Evolutionary conservation across 2,797 vertebrate genomes (phyloP), one percentile per base, ranked within the genome.

Genomic region (Acipenser ruthenus): DNA sequence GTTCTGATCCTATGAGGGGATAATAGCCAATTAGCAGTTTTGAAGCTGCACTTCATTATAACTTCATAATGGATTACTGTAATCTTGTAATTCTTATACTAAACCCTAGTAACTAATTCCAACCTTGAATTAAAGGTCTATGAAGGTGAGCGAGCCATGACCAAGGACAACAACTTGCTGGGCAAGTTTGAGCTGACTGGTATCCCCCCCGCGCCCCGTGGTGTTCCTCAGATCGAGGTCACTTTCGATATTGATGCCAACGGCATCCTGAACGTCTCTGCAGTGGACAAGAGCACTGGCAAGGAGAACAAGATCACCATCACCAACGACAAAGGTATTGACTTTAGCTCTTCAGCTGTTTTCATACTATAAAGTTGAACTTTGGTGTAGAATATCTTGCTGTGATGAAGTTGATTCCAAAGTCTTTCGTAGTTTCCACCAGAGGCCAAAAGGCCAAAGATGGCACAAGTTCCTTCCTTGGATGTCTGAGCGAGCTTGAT

Each of bases 291-390:
- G 88, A 98, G 95, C 80, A 98, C 95, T 49, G 94, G 95, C 70
- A 96, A 98, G 72, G 95, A 97, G 74, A 97, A 96, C 83, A 98
- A 98, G 83, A 96, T 97, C 69, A 97, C 95, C 0, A 96, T 97
- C 74, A 98, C 94, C 0, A 96, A 97, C 0, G 95, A 98, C 73
- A 98, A 99, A 64, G 96, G 95, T 95, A 65, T 64, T 5, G 37
- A 37, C 37, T 37, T 37, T 5, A 1, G 37, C 37, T 37, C 37
- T 37, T 18, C 4, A 37, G 37, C 5, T 37, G 37, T 37, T 37
- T 37, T 37, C 37, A 37, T 37, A 5, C 37, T 37, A 37, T 37
- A 5, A 37, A 37, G 37, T 5, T 37, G 37, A 37, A 5, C 37
- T 37, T 37, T 37, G 37, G 1, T 37, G 37, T 37, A 37, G 37